phyloP scores from a whole-genome alignment of 2,888 invertebrate species.

The Acronicta aceris region DNA sequence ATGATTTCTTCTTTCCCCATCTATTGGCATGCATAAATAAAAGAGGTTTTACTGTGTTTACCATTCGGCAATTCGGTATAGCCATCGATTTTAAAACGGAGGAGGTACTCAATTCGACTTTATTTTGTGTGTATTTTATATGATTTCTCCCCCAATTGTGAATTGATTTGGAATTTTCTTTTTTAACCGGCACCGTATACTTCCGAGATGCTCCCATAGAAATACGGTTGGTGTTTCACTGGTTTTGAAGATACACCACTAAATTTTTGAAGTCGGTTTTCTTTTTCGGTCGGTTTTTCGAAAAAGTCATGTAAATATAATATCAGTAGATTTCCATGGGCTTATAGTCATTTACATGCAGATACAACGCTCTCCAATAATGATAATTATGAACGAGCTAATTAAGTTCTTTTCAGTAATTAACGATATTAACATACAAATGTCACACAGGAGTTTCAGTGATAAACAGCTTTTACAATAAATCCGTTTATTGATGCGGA shows the following conservation, averaged over 20 bases:
- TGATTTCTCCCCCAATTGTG: too few relatives aligned
- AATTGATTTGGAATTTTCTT: too few relatives aligned
- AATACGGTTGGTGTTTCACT: too few relatives aligned
- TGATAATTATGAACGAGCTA: constrained; percentile 3
- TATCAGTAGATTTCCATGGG: too few relatives aligned
- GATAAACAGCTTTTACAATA: constrained; percentile 25
- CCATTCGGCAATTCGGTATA: constrained; percentile 20
- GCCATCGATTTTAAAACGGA: constrained; percentile 14
- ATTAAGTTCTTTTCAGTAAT: constrained; percentile 14
- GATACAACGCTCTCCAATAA: neutral
- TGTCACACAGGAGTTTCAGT: constrained; percentile 17
- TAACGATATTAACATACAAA: constrained; percentile 8
- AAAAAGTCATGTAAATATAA: too few relatives aligned
- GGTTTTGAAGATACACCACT: too few relatives aligned
- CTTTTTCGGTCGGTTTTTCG: too few relatives aligned
- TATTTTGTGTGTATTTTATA: too few relatives aligned
- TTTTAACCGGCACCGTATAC: too few relatives aligned
- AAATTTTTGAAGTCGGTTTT: too few relatives aligned
- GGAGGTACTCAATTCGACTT: too few relatives aligned
- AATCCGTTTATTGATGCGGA: constrained; percentile 9
- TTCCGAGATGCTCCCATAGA: too few relatives aligned
- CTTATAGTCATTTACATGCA: constrained; percentile 2
- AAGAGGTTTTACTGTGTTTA: constrained; percentile 35
- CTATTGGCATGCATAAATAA: constrained; percentile 51
- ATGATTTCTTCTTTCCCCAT: constrained; percentile 58